Conservation (phyloP, 2,888 invertebrate species). For the Monoplex corrugatus region DNA sequence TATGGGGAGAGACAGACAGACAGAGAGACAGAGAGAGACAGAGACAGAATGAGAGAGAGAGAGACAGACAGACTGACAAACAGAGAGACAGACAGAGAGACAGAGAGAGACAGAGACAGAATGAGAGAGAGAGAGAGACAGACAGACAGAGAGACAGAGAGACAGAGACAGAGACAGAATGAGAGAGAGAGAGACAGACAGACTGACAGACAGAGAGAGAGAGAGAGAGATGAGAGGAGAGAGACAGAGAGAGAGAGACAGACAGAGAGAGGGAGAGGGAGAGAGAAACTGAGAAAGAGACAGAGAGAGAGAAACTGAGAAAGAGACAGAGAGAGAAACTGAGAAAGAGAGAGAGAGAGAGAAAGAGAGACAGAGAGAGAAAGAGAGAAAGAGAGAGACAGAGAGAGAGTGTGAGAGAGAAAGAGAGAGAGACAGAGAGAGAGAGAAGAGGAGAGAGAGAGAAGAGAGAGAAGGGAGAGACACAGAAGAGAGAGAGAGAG, state of each 20-base stretch:
- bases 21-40: background rate
- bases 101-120: slow-evolving; percentile 23
- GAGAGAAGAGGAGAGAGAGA: no score
- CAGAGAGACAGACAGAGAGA: slow-evolving; percentile 15
- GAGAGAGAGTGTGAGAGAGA: slow-evolving; percentile 10
- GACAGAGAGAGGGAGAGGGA: background rate
- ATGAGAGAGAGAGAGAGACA: slow-evolving; percentile 15
- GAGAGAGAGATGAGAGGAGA: slow-evolving; percentile 30
- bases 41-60: slow-evolving; percentile 4
- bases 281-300: no score
- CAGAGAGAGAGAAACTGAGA: no score
- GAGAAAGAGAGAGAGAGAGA: background rate
- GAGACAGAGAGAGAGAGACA: slow-evolving; percentile 32
- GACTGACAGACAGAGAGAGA: slow-evolving; percentile 31
- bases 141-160: slow-evolving; percentile 5
- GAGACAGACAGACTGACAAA: slow-evolving; percentile 13
- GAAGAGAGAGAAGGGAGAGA: no score
- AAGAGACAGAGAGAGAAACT: no score
- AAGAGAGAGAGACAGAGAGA: no score
- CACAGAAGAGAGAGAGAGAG: background rate
- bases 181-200: slow-evolving; percentile 14
- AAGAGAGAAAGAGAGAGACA: slow-evolving; percentile 33
- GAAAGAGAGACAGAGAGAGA: slow-evolving; percentile 35
- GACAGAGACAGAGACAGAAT: slow-evolving; percentile 18
- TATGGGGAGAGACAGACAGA: background rate